Evolutionary conservation across 2,888 invertebrate species (phyloP).

Genomic region (Drosophila atroscutellata): DNA sequence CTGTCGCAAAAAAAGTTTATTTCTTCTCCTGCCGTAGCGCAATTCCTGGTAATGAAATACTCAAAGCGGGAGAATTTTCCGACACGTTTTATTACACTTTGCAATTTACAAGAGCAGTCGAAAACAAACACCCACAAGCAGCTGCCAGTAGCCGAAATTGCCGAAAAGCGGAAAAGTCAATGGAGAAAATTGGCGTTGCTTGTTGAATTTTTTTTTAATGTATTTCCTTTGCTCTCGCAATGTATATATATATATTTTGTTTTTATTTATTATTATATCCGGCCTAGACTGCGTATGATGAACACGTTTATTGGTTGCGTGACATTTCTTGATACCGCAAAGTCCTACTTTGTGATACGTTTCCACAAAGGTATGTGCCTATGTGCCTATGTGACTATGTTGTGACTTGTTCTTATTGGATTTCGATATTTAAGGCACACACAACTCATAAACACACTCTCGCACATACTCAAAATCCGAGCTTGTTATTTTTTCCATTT

Average conservation of each 20-base stretch:
- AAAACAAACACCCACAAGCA: constrained; percentile 38
- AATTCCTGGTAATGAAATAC: constrained; percentile 55
- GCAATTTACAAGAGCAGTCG: constrained; percentile 36
- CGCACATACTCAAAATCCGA: constrained; percentile 10
- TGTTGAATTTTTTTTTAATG: constrained; percentile 55
- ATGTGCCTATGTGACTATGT: constrained; percentile 3
- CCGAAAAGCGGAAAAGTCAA: background rate
- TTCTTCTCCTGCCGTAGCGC: constrained; percentile 24
- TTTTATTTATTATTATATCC: constrained; percentile 65
- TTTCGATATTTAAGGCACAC: constrained; percentile 39
- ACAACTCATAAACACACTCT: constrained; percentile 15
- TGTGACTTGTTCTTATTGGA: constrained; percentile 35
- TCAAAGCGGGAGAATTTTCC: constrained; percentile 18
- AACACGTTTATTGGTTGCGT: constrained; percentile 61
- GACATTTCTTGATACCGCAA: constrained; percentile 19
- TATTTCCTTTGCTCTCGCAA: constrained; percentile 28
- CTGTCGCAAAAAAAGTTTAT: constrained; percentile 28
- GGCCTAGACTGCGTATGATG: constrained; percentile 66
- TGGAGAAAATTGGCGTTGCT: constrained; percentile 18
- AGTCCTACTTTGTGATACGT: background rate
- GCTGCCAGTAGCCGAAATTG: constrained; percentile 7
- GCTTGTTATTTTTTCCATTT: constrained; percentile 48
- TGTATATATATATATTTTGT: constrained; percentile 3
- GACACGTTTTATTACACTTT: constrained; percentile 66
- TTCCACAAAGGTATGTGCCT: no score